phyloP scores from a whole-genome alignment of 2,113 vertebrate species.

The Mus pahari region DNA sequence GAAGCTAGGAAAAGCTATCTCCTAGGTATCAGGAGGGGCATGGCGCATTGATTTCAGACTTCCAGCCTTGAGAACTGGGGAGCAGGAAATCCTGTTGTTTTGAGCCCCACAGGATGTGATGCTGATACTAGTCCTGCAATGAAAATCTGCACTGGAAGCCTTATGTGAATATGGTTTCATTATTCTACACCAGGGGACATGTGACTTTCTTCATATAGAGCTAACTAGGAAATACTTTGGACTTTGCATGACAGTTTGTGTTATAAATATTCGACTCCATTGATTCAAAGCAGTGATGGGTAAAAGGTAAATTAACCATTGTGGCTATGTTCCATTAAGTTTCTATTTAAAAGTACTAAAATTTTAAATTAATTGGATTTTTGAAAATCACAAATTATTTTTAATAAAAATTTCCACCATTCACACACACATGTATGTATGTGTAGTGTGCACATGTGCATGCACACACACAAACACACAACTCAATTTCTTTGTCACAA shows the following conservation, averaged over 20 bases:
- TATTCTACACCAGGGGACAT: neutral
- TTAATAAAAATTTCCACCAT: neutral
- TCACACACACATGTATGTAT: neutral
- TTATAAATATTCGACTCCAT: conserved; percentile 7
- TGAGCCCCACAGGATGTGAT: neutral
- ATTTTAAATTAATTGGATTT: conserved; percentile 61
- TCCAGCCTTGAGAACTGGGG: neutral
- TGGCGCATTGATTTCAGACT: neutral
- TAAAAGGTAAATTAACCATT: conserved; percentile 5
- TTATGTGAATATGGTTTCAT: conserved; percentile 38
- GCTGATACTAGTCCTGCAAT: neutral
- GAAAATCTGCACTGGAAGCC: neutral
- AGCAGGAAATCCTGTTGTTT: neutral
- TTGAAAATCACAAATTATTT: conserved; percentile 35
- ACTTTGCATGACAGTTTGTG: neutral
- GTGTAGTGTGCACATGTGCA: neutral
- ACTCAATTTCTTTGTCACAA: conserved; percentile 38
- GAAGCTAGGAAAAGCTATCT: neutral
- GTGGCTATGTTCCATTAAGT: conserved; percentile 7
- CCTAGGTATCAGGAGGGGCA: neutral
- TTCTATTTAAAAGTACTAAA: neutral
- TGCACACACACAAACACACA: neutral
- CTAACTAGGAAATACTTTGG: conserved; percentile 4
- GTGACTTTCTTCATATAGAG: neutral
- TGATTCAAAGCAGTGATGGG: neutral